Evolutionary conservation across 1,140 invertebrate species (phyloP), one percentile per base, ranked within the genome.

Genomic region (Trypoxylus dichotomus): DNA sequence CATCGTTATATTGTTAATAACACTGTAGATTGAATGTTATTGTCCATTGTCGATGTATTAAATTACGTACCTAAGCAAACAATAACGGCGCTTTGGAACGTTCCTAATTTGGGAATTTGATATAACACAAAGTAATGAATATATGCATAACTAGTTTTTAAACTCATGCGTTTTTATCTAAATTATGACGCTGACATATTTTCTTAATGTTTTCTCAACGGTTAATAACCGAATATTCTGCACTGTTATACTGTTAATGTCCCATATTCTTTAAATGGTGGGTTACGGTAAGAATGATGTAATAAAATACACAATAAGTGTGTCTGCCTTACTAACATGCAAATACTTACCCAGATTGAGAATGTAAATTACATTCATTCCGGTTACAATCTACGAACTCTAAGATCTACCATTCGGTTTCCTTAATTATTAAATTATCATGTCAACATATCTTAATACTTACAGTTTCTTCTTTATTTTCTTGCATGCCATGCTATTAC

Each of bases 231-330:
- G 24, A 68, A 68, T 68, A 27, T 11, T 27, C 24, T 37, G 32
- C 27, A 68, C 24, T 68, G 24, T 15, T 27, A 24, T 68, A 68
- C 60, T 68, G 60, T 68, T 68, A 68, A 8, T 13, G 60, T 68
- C 24, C 60, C 60, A 68, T 68, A 68, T 68, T 68, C 60, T 29
- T 29, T 27, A 68, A 27, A 68, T 68, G 60, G 60, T 24, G 24
- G 19, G 60, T 68, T 68, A 68, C 60, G 24, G 60, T 68, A 68
- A 68, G 60, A 24, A 29, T 68, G 60, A 68, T 68, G 60, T 68
- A 68, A 68, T 13, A 68, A 68, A 29, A 68, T 68, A 68, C 60
- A 68, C 60, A 68, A 27, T 68, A 15, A 29, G 11, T 27, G 24
- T 68, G 13, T 27, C 24, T 68, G 60, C 21, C 27, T 27, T 68